These are phyloP conservation scores for Lepus americanus DNA, from an alignment of 2,113 vertebrate species.

Conservation along the genomic window DNA sequence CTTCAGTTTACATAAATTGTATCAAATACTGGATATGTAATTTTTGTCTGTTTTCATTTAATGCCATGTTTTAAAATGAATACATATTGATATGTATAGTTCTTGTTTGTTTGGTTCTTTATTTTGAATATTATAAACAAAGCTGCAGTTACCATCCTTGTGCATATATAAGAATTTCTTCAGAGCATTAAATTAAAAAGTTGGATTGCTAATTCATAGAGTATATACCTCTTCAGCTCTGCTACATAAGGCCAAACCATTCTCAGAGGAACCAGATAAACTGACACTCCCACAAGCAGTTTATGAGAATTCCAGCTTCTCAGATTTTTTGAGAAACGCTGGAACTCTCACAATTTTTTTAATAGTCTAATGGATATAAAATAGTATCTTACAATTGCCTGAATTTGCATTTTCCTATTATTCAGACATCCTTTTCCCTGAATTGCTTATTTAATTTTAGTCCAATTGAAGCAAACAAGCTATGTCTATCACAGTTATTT, in stretches of 20 bases:
- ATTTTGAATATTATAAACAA: conserved; percentile 57
- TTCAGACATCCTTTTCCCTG: neutral
- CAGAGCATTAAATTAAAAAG: neutral
- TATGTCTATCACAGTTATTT: conserved; percentile 8
- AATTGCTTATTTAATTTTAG: conserved; percentile 56
- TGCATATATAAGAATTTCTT: neutral
- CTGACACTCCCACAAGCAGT: neutral
- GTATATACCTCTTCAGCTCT: neutral
- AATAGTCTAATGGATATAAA: neutral
- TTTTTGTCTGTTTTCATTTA: conserved; percentile 56
- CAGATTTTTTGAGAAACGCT: neutral
- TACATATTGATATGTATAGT: neutral
- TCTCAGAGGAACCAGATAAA: neutral
- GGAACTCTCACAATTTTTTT: neutral
- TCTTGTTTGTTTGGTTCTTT: conserved; percentile 9
- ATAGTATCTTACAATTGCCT: conserved; percentile 1
- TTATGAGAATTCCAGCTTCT: conserved; percentile 14
- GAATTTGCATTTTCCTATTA: conserved; percentile 42
- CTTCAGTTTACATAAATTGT: conserved; percentile 48
- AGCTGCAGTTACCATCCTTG: conserved; percentile 26
- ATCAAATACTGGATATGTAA: conserved; percentile 17
- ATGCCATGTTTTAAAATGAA: conserved; percentile 46
- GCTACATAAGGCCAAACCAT: neutral
- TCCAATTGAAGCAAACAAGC: conserved; percentile 28
- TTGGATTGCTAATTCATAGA: neutral